Evolutionary conservation across 2,888 invertebrate genomes (phyloP).

Genomic region (Argyra leucocephala): DNA sequence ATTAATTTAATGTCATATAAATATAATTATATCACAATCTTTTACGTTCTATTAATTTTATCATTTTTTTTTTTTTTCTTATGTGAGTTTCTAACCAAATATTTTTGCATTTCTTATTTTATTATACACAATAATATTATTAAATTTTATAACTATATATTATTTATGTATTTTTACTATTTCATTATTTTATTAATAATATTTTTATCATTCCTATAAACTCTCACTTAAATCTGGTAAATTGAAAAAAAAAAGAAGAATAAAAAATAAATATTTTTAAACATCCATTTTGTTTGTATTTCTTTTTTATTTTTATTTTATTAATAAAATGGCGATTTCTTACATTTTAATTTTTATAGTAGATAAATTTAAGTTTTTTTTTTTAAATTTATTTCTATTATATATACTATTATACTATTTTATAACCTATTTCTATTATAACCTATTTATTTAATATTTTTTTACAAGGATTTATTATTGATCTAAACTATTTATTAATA

Average conservation of each 20-base stretch:
- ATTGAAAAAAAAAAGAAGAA: background rate
- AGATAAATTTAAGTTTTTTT: background rate
- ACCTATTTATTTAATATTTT: background rate
- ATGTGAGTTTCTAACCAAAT: background rate
- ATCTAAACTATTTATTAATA: background rate
- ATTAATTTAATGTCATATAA: slow-evolving; percentile 6
- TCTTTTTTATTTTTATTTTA: no score
- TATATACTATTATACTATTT: background rate
- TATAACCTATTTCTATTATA: no score
- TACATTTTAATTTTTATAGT: background rate
- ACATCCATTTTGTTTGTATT: background rate
- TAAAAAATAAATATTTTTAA: no score
- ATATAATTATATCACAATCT: slow-evolving; percentile 6
- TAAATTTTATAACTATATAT: background rate
- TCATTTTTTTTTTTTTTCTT: background rate
- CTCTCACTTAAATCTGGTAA: slow-evolving; percentile 3
- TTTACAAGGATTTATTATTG: background rate
- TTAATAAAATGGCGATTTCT: background rate
- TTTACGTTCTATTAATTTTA: background rate
- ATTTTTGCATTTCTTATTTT: background rate
- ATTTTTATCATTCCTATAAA: background rate
- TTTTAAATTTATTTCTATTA: background rate
- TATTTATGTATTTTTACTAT: background rate
- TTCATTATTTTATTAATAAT: background rate
- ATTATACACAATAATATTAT: background rate